phyloP scores from a whole-genome alignment of 2,797 vertebrate genomes.

The Vespertilio murinus region DNA sequence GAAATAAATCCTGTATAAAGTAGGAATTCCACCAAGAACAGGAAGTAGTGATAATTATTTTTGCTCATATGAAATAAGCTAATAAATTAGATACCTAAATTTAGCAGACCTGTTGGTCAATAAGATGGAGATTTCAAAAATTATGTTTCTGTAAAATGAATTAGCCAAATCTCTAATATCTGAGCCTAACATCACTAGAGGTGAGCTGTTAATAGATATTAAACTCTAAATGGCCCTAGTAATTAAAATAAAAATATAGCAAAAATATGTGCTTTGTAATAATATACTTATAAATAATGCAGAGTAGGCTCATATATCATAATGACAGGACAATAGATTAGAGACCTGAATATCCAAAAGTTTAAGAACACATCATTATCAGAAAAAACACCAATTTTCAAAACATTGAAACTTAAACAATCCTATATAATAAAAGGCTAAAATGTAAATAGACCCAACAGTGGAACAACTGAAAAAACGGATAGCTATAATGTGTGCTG shows the following conservation, averaged over 20 bases:
- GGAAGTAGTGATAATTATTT: neutral
- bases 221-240: neutral
- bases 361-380: neutral
- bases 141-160: neutral
- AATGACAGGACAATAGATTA: neutral
- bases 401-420: neutral
- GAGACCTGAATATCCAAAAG: neutral
- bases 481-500: no score
- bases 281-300: neutral
- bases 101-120: constrained; percentile 6
- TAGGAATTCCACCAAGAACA: neutral
- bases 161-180: neutral
- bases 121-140: neutral
- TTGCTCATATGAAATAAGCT: neutral
- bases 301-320: neutral
- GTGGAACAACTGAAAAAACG: no score
- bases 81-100: neutral
- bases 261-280: neutral
- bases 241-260: constrained; percentile 30
- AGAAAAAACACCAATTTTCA: neutral
- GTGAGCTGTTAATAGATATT: neutral
- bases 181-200: neutral
- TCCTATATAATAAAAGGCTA: no score
- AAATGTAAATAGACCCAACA: no score
- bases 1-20: neutral